Evolutionary conservation across 2,888 invertebrate genomes (phyloP).

Genomic region (Dilophus febrilis): DNA sequence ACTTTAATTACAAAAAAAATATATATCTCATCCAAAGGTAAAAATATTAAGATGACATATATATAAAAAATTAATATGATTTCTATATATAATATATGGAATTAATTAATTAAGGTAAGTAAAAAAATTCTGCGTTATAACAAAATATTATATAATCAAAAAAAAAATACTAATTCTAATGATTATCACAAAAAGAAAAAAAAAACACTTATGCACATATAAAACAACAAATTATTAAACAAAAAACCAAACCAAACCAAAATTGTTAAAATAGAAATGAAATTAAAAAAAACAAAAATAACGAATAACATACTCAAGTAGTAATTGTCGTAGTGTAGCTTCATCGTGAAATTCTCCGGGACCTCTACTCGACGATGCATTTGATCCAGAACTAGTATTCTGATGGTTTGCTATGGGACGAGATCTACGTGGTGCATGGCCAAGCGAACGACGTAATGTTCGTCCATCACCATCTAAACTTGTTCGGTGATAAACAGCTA

Average conservation of each 20-base stretch:
- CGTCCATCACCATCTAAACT: constrained; percentile 24
- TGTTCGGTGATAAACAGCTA: constrained; percentile 7
- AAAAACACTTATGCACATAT: background rate
- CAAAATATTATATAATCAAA: too few species aligned
- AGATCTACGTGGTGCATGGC: constrained; percentile 28
- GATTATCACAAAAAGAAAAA: background rate
- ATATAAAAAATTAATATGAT: too few species aligned
- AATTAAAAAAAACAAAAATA: constrained; percentile 1
- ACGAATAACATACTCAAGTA: constrained; percentile 61
- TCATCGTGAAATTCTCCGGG: constrained; percentile 51
- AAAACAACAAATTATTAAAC: background rate
- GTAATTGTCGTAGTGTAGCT: constrained; percentile 86
- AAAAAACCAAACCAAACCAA: background rate
- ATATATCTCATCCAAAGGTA: too few species aligned
- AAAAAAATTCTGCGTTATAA: too few species aligned
- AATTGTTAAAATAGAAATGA: background rate
- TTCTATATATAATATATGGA: too few species aligned
- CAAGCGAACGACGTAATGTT: constrained; percentile 30
- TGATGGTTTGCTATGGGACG: constrained; percentile 29
- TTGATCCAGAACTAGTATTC: constrained; percentile 22
- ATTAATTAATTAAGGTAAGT: too few species aligned
- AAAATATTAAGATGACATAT: too few species aligned
- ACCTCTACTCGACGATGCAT: constrained; percentile 28
- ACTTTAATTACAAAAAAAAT: too few species aligned
- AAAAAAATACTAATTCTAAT: too few species aligned